These are phyloP conservation scores for Myocastor coypus DNA, from an alignment of 2,113 vertebrate species.

Conservation along the genomic window DNA sequence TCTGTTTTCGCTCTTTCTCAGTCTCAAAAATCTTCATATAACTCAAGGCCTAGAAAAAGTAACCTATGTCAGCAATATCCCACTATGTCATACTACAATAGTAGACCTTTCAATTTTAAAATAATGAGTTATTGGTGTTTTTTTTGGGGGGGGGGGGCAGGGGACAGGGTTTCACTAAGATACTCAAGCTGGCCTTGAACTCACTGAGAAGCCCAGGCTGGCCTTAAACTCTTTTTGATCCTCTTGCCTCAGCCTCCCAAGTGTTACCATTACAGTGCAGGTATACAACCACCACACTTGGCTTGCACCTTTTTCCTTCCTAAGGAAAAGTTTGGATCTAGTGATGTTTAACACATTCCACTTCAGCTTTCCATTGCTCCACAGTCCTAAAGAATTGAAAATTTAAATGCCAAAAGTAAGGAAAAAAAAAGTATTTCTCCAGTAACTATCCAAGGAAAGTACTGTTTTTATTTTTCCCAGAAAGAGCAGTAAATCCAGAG, in stretches of 20 bases:
- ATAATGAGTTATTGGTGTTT: constrained; percentile 20
- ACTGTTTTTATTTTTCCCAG: constrained; percentile 57
- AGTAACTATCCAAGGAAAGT: constrained; percentile 43
- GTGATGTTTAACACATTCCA: constrained; percentile 6
- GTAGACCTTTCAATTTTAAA: not conserved
- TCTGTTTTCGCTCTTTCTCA: not conserved
- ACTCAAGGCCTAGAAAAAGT: not conserved
- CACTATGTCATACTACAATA: not conserved
- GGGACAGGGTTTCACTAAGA: not conserved
- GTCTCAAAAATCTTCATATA: not conserved
- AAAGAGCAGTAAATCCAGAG: constrained; percentile 50
- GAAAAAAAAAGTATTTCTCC: not conserved
- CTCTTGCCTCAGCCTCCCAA: not conserved
- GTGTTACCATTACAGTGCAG: not conserved
- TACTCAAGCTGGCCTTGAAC: not conserved
- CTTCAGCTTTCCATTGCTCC: constrained; percentile 25
- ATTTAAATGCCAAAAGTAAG: constrained; percentile 25
- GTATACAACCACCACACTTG: not conserved
- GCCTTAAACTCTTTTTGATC: not conserved
- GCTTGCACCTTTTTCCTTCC: not conserved
- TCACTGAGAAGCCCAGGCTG: not conserved
- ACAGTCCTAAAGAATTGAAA: constrained; percentile 54
- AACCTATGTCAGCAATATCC: not conserved
- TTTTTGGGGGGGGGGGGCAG: no score
- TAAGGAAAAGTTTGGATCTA: not conserved